Evolutionary conservation across 2,113 vertebrate species (phyloP).

Genomic region (Sylvietta virens): DNA sequence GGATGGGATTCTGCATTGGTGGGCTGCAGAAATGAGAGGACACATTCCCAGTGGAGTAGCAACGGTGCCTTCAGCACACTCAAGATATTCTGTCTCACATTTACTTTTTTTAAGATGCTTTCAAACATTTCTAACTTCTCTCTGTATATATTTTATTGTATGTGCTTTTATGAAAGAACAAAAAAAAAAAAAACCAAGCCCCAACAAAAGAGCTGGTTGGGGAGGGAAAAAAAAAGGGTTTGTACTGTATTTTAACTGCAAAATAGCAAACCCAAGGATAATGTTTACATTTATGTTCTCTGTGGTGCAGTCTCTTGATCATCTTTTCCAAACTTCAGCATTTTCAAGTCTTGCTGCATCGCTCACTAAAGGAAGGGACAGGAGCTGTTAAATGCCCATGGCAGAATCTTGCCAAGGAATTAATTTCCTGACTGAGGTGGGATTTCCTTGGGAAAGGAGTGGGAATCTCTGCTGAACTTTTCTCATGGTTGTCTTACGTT

Average conservation of each 20-base stretch:
- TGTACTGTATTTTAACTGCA: background rate
- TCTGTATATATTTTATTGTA: constrained; percentile 47
- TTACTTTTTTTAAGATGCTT: constrained; percentile 45
- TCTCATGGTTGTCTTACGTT: background rate
- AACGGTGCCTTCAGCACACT: constrained; percentile 29
- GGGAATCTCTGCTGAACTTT: background rate
- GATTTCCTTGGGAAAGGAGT: background rate
- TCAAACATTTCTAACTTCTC: constrained; percentile 51
- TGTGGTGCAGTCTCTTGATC: background rate
- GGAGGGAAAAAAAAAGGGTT: background rate
- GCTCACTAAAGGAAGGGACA: background rate
- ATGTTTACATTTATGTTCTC: constrained; percentile 55
- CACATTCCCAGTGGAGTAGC: constrained; percentile 57
- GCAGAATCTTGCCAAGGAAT: background rate
- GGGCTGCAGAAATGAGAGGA: background rate
- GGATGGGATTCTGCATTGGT: background rate
- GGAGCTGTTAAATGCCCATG: background rate
- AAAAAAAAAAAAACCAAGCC: background rate
- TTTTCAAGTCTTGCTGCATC: background rate
- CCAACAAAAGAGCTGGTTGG: background rate
- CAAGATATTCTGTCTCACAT: background rate
- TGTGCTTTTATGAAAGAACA: constrained; percentile 45
- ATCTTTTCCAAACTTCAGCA: background rate
- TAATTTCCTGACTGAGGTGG: background rate
- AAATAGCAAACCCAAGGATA: background rate